These are phyloP conservation scores for Drosophila saltans DNA, from an alignment of 1,140 invertebrate genomes.

Conservation along the genomic window DNA sequence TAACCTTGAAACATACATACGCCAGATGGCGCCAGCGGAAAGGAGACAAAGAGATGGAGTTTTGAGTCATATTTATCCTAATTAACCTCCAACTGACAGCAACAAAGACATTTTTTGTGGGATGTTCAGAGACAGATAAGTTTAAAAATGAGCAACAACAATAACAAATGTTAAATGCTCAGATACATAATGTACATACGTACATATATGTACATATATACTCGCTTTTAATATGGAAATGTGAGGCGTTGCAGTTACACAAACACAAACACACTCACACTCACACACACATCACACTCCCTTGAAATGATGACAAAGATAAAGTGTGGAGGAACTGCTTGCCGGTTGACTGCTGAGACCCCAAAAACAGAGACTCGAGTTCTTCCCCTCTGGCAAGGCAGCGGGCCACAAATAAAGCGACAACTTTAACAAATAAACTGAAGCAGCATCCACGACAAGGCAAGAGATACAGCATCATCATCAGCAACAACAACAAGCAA, in stretches of 20 bases:
- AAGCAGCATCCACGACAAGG: neutral
- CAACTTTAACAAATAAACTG: constrained; percentile 72
- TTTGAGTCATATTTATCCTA: constrained; percentile 67
- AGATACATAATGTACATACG: constrained; percentile 24
- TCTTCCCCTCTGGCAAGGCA: neutral
- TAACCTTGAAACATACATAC: constrained; percentile 24
- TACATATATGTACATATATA: constrained; percentile 17
- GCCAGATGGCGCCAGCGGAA: constrained; percentile 42
- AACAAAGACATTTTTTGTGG: constrained; percentile 43
- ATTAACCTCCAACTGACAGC: constrained; percentile 60
- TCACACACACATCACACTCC: constrained; percentile 15
- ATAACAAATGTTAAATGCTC: constrained; percentile 46
- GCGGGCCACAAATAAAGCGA: constrained; percentile 53
- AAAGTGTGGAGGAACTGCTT: constrained; percentile 35
- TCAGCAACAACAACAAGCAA: neutral
- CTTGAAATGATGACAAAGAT: constrained; percentile 63
- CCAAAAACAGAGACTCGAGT: neutral
- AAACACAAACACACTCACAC: neutral
- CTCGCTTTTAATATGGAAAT: constrained; percentile 28
- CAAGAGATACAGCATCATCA: constrained; percentile 14
- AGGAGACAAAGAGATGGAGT: neutral
- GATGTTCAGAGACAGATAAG: constrained; percentile 4
- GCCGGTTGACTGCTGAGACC: neutral
- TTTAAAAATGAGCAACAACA: constrained; percentile 13
- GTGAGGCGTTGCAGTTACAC: constrained; percentile 52